Base-by-base conservation (phyloP, 2,113 vertebrate genomes). In the Trochalopteron elliotii region DNA sequence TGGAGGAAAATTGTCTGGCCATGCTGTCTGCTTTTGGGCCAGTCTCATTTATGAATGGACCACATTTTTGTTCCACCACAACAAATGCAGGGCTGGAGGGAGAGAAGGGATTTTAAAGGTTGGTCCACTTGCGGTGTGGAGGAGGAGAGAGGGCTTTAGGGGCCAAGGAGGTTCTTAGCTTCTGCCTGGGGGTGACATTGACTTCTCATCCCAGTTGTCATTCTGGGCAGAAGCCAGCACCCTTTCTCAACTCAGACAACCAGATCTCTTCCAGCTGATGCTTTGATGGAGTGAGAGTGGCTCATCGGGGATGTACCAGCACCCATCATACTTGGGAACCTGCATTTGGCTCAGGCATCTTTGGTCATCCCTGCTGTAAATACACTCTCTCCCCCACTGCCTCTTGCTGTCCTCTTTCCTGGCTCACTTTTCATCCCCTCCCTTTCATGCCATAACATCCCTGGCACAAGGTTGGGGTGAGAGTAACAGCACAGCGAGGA, bases 251-350 rank as follows among this genome's bases (percentile, higher is more conserved):
- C 28, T 70, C n/a, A 78, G 42, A 23, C 16, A 86, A 44, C 7
- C 0, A 7, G 16, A 31, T 49, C 15, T 59, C 10, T 60, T 60
- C 31, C 50, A 61, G 19, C 6, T 31, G 60, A 12, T 55, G 21
- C 55, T 83, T 60, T 61, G 45, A 30, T 85, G 63, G 76, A 83
- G 31, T 12, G 1, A 0, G 21, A 64, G n/a, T 15, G 21, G 35
- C 20, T 92, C 65, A 37, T 28, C 30, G 18, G 49, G 47, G 72
- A 30, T 23, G 18, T 1, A 0, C 17, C n/a, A 71, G 52, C 2
- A 8, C 40, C 11, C 0, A 0, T 45, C 8, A 3, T 14, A 3
- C 8, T 2, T 52, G 27, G 30, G 31, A 71, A 27, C 33, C 18
- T 52, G 28, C 0, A 0, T 35, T 74, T 39, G 12, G 9, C 69